Evolutionary conservation across 2,888 invertebrate species (phyloP), one percentile per base, ranked within the genome.

Genomic region (Melikaiella ostensackeni): DNA sequence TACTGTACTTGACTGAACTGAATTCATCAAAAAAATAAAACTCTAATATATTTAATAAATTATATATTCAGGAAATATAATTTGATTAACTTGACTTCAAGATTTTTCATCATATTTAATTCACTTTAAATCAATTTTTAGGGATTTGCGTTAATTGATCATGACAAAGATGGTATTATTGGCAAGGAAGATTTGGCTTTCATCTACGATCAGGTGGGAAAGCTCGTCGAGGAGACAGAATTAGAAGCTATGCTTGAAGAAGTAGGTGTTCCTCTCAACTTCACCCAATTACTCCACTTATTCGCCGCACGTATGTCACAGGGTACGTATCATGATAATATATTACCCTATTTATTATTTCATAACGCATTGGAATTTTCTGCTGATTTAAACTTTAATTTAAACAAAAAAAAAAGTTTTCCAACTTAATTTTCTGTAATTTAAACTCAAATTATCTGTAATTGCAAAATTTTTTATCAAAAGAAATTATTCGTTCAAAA

Each of bases 241-340:
- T 8, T 79, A 33, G 81, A 81, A 1, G 80, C 73, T 33, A 81
- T 81, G 81, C 46, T 81, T 30, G 77, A 74, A 8, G 81, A 81
- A 64, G 16, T n/a, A 46, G 66, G 70, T 57, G 78, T 66, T 55
- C 79, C 79, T 27, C 27, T 81, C 21, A 81, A 81, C 73, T 81
- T 81, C 55, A 81, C 81, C 62, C 81, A 81, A 27, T 59, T 78
- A n/a, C 76, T 81, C 9, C 78, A 76, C 42, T 75, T 81, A 78
- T 81, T 81, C 66, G 81, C 79, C 1, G 79, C 76, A 63, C 79
- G 81, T 35, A 9, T 81, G 42, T 76, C 76, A 74, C 79, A 79
- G 78, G 81, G 81, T 81, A 74, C 27, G 21, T 66, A 11, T 1
- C 7, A 66, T n/a, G 11, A 16, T 21, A 33, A 64, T 38, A 38